Conservation (phyloP, 1,140 invertebrate species). For the Lanistes nyassanus region DNA sequence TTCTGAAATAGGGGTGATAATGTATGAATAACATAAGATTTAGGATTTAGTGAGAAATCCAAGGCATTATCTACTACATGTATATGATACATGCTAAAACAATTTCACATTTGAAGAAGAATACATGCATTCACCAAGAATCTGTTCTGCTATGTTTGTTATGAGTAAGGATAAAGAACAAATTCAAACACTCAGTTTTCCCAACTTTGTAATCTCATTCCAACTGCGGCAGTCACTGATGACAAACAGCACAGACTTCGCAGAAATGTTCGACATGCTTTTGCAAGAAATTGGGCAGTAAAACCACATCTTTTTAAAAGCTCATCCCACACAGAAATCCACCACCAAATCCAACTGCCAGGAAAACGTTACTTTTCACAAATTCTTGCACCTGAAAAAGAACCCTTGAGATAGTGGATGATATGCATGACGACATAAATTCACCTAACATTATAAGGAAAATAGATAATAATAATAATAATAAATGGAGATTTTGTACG, state of each 20-base stretch:
- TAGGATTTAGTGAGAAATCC: no score
- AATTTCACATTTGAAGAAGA: no score
- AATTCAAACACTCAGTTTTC: background rate
- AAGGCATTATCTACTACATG: no score
- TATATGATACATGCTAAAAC: no score
- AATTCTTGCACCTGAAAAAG: constrained; percentile 78
- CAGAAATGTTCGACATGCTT: background rate
- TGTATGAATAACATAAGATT: no score
- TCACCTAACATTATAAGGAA: no score
- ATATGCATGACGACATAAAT: background rate
- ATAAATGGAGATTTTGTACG: no score
- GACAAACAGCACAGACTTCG: background rate
- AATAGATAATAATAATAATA: no score
- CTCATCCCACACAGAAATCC: constrained; percentile 86
- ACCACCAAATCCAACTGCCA: constrained; percentile 84
- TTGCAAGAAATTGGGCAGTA: background rate
- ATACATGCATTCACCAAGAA: no score
- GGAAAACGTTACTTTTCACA: constrained; percentile 79
- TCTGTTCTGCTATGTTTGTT: no score
- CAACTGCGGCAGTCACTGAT: no score
- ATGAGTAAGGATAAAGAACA: background rate
- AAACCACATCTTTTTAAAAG: constrained; percentile 62
- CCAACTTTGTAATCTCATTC: background rate
- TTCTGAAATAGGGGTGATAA: no score
- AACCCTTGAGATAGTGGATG: background rate